Percentiles rank a stretch among this genome's conserved stretches.
Conservation (phyloP, 1,140 invertebrate species). For the Calephelis nemesis region DNA sequence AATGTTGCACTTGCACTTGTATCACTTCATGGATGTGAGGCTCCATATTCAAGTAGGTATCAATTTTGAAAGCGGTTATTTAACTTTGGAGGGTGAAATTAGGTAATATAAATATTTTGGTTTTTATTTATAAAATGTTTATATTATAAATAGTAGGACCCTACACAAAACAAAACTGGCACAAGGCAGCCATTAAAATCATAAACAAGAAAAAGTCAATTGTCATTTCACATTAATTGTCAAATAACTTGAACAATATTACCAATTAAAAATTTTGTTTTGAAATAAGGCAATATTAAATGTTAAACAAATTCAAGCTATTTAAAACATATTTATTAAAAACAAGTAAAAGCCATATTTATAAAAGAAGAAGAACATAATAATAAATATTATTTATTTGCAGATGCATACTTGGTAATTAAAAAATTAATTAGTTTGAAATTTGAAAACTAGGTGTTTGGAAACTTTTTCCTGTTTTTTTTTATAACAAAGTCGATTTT, state of each 20-base stretch:
- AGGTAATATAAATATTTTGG: neutral
- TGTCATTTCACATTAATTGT: neutral
- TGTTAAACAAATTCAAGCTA: no score
- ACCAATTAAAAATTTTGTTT: neutral
- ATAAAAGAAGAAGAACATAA: no score
- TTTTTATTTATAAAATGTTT: neutral
- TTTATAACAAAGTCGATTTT: no score
- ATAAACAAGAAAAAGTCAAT: conserved; percentile 18
- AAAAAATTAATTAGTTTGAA: no score
- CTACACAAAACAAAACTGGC: neutral
- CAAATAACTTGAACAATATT: neutral
- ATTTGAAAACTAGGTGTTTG: no score
- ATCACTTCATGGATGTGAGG: conserved; percentile 30
- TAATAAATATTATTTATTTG: no score
- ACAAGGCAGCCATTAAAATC: conserved; percentile 20
- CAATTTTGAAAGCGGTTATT: conserved; percentile 27
- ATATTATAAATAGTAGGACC: neutral
- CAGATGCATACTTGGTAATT: no score
- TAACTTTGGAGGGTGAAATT: neutral
- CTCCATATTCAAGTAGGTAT: conserved; percentile 29
- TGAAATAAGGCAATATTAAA: no score
- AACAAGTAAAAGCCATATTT: no score
- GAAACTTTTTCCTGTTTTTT: no score
- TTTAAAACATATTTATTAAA: no score
- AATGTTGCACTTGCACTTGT: conserved; percentile 27